Conservation (phyloP, 2,113 vertebrate genomes). For the Hippocampus zosterae region DNA sequence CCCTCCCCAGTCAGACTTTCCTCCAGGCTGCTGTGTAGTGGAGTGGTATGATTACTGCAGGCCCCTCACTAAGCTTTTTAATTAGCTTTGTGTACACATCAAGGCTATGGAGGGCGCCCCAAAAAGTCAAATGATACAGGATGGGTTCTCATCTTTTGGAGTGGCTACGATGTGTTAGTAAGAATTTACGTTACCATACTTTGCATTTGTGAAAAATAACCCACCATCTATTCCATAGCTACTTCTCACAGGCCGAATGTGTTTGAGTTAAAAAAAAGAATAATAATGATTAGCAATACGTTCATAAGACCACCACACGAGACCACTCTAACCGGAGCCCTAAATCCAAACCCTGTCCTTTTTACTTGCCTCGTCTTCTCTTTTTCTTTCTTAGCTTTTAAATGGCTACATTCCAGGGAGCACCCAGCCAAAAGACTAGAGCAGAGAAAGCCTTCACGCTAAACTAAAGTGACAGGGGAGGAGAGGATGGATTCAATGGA, state of each 20-base stretch:
- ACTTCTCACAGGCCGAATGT: background rate
- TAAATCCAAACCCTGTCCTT: slow-evolving; percentile 33
- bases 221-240: background rate
- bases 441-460: slow-evolving; percentile 44
- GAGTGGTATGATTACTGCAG: slow-evolving; percentile 43
- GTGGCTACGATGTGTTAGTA: background rate
- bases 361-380: slow-evolving; percentile 21
- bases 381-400: slow-evolving; percentile 34
- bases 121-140: slow-evolving; percentile 39
- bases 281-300: background rate
- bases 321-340: slow-evolving; percentile 31
- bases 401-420: slow-evolving; percentile 48
- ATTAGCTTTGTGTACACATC: slow-evolving; percentile 42
- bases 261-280: background rate
- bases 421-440: slow-evolving; percentile 49
- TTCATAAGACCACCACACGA: slow-evolving; percentile 30
- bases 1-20: slow-evolving; percentile 22
- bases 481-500: slow-evolving; percentile 53
- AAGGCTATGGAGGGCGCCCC: slow-evolving; percentile 38
- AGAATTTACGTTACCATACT: background rate
- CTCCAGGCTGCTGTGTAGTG: slow-evolving; percentile 30
- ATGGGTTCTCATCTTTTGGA: slow-evolving; percentile 11
- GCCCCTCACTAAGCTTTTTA: slow-evolving; percentile 42
- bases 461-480: slow-evolving; percentile 60
- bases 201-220: background rate